phyloP scores from a whole-genome alignment of 1,140 invertebrate species.

The Tetramorium simillimum region DNA sequence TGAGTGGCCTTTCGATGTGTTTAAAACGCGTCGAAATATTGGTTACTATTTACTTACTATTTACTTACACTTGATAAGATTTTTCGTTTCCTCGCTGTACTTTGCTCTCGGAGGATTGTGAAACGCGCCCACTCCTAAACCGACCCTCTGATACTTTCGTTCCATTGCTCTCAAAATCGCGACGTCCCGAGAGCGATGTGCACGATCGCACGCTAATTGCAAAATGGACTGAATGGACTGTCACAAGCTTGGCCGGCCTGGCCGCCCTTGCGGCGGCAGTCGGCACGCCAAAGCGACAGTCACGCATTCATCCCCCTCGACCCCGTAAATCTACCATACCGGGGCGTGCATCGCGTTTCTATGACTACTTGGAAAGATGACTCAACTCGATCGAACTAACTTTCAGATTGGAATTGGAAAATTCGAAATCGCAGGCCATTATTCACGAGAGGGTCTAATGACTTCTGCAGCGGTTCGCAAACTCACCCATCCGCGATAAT shows the following conservation, averaged over 20 bases:
- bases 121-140: slow-evolving; percentile 79
- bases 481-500: not conserved
- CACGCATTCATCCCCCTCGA: slow-evolving; percentile 1
- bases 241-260: not conserved
- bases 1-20: not conserved
- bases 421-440: slow-evolving; percentile 21
- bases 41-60: slow-evolving; percentile 22
- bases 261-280: too few species aligned
- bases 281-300: slow-evolving; percentile 17
- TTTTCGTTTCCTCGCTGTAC: slow-evolving; percentile 83
- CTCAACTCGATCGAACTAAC: slow-evolving; percentile 76
- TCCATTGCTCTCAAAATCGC: slow-evolving; percentile 74
- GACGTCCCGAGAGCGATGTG: not conserved
- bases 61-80: slow-evolving; percentile 81
- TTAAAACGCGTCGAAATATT: not conserved
- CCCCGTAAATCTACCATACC: slow-evolving; percentile 20
- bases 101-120: slow-evolving; percentile 80
- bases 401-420: slow-evolving; percentile 60
- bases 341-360: slow-evolving; percentile 69
- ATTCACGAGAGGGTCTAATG: not conserved
- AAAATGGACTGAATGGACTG: not conserved
- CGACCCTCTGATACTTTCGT: slow-evolving; percentile 77
- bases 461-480: not conserved
- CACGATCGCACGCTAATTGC: not conserved
- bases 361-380: slow-evolving; percentile 77